phyloP scores from a whole-genome alignment of 2,797 vertebrate genomes.

The Galagoides demidoff region DNA sequence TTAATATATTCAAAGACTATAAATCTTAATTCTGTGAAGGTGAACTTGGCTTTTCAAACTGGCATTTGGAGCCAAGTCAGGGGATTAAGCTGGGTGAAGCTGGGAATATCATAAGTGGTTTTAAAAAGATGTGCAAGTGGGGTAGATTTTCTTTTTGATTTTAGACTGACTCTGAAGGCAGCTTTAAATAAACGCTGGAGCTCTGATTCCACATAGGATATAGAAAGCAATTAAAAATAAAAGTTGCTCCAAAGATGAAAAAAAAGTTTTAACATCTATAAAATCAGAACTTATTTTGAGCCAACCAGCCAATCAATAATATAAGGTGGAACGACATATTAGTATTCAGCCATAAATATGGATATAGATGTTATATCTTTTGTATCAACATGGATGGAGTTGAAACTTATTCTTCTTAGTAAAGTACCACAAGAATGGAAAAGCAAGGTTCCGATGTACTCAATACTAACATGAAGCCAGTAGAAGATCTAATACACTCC shows the following conservation, averaged over 20 bases:
- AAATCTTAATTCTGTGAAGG: background rate
- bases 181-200: background rate
- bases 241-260: background rate
- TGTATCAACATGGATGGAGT: no score
- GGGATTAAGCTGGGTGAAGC: background rate
- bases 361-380: no score
- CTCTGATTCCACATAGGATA: background rate
- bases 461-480: no score
- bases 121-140: background rate
- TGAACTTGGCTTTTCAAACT: background rate
- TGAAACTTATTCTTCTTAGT: no score
- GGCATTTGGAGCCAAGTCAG: background rate
- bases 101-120: background rate
- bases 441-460: no score
- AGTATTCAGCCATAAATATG: no score
- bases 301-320: background rate
- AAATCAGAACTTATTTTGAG: background rate
- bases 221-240: background rate
- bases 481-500: no score
- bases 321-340: background rate
- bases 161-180: background rate
- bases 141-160: background rate
- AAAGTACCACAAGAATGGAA: no score
- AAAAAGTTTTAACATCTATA: background rate
- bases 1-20: conserved; percentile 5